Conservation (phyloP, 2,797 vertebrate species). For the Anabas testudineus region DNA sequence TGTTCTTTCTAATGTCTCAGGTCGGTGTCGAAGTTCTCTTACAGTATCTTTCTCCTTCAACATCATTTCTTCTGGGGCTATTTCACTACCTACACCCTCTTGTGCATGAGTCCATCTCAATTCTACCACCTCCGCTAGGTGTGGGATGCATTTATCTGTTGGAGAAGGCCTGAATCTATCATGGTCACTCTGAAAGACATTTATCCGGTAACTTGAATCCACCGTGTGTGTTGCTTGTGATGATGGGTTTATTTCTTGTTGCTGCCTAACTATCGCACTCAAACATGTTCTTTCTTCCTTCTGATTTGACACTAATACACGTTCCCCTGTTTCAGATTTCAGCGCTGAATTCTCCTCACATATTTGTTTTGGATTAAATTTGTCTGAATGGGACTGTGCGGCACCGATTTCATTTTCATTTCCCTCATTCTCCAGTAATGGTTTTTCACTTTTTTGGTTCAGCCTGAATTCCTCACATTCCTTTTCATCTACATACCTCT, state of each 20-base stretch:
- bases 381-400: constrained; percentile 22
- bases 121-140: constrained; percentile 17
- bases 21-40: constrained; percentile 40
- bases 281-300: constrained; percentile 14
- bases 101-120: constrained; percentile 31
- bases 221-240: constrained; percentile 1
- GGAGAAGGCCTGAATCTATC: constrained; percentile 25
- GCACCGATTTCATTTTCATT: constrained; percentile 45
- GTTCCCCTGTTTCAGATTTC: constrained; percentile 28
- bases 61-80: constrained; percentile 16
- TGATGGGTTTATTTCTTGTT: constrained; percentile 37
- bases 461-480: constrained; percentile 46
- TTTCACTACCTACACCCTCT: constrained; percentile 28
- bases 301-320: constrained; percentile 23
- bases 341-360: constrained; percentile 4
- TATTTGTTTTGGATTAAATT: constrained; percentile 30
- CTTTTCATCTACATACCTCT: constrained; percentile 61
- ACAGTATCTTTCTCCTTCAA: constrained; percentile 43
- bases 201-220: constrained; percentile 25
- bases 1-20: constrained; percentile 52
- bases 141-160: constrained; percentile 30
- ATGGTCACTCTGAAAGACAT: constrained; percentile 10
- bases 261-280: constrained; percentile 24
- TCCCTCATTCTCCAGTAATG: constrained; percentile 42
- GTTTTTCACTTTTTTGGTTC: constrained; percentile 57